A percentile compares a stretch with the other conserved stretches of the same genome.
These are phyloP conservation scores for Ophioderma brevispina DNA, from an alignment of 35 echinoderm and acorn worm species.

Conservation along the genomic window DNA sequence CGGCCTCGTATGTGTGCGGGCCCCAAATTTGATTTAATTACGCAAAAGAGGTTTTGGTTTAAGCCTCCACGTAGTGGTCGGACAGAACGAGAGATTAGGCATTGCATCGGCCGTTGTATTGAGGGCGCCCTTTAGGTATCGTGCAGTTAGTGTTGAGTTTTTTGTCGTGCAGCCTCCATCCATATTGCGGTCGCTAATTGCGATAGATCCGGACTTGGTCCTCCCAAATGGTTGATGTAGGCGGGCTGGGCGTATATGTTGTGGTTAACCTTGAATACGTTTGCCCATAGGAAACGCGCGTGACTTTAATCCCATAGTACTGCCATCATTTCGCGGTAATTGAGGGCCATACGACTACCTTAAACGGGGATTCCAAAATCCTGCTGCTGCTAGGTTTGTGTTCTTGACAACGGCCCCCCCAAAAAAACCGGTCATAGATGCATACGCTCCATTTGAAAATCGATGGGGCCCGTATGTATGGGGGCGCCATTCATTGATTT, in stretches of 20 bases:
- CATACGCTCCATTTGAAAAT: constrained; percentile 28
- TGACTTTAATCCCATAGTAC: constrained; percentile 34
- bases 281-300: constrained; percentile 2
- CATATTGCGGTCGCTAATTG: constrained; percentile 26
- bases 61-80: constrained; percentile 28
- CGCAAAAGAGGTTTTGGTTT: not conserved
- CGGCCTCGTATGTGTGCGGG: constrained; percentile 40
- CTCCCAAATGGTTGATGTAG: constrained; percentile 22
- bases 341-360: constrained; percentile 20
- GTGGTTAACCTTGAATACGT: constrained; percentile 4
- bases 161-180: constrained; percentile 32
- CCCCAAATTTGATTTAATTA: constrained; percentile 1
- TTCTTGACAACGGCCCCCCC: not conserved
- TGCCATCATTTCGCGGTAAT: constrained; percentile 54
- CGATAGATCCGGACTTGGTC: constrained; percentile 11
- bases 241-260: constrained; percentile 5
- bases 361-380: constrained; percentile 44
- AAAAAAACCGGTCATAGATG: constrained; percentile 14
- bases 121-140: not conserved
- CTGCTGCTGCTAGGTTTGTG: not conserved
- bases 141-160: constrained; percentile 13
- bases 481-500: constrained; percentile 18
- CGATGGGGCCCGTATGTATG: not conserved
- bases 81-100: constrained; percentile 2
- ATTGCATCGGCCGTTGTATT: constrained; percentile 25